A percentile compares a stretch with the other conserved stretches of the same genome.
These are phyloP conservation scores for Cyrtonyx montezumae DNA, from an alignment of 2,113 vertebrate genomes.

Conservation along the genomic window DNA sequence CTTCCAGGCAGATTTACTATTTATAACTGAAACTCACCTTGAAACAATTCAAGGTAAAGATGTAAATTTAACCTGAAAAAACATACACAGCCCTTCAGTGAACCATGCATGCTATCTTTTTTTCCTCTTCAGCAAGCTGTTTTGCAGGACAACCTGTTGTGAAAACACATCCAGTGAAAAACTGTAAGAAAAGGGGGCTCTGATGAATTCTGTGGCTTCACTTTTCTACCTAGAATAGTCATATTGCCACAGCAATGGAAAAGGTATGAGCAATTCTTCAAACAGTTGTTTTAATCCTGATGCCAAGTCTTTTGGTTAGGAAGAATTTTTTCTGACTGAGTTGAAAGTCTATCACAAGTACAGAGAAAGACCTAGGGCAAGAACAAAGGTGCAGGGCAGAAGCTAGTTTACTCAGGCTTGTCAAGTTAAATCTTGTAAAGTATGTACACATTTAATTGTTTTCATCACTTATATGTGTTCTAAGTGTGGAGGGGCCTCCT, in stretches of 20 bases:
- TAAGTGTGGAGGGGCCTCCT: neutral
- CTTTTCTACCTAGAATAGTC: conserved; percentile 42
- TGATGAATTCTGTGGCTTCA: neutral
- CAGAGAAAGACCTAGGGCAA: conserved; percentile 70
- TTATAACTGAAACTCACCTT: neutral
- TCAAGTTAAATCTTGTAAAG: conserved; percentile 74
- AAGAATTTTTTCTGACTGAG: conserved; percentile 50
- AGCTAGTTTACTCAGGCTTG: conserved; percentile 68
- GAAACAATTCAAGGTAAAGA: neutral
- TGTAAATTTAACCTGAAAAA: neutral
- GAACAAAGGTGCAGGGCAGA: conserved; percentile 64
- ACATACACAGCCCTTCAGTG: neutral
- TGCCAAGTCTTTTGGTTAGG: conserved; percentile 56
- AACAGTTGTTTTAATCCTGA: conserved; percentile 53
- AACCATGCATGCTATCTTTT: neutral
- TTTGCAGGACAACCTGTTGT: neutral
- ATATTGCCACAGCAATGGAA: conserved; percentile 32
- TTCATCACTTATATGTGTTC: conserved; percentile 55
- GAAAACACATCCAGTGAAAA: neutral
- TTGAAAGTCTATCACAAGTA: conserved; percentile 54
- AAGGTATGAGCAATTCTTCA: conserved; percentile 55
- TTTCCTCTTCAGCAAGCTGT: neutral
- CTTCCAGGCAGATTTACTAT: neutral
- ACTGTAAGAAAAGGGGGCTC: neutral
- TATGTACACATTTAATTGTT: conserved; percentile 68